A percentile compares a stretch with the other conserved stretches of the same genome.
Evolutionary conservation across 2,888 invertebrate species (phyloP).

Genomic region (Pseudoips prasinana): DNA sequence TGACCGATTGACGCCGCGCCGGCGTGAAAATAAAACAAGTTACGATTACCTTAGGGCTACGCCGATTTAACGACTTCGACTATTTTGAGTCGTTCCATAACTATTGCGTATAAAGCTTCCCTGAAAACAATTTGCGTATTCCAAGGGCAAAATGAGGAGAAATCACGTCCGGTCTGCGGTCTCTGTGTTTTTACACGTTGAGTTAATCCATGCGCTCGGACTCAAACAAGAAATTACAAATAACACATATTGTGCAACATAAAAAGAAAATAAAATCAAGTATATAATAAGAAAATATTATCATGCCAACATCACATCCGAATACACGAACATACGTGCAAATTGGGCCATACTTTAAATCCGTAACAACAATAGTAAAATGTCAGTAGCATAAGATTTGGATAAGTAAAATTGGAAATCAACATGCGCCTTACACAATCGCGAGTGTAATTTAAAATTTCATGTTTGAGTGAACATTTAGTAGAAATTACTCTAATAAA

Average conservation of each 20-base stretch:
- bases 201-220: slow-evolving; percentile 54
- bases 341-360: no score
- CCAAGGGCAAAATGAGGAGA: no score
- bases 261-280: slow-evolving; percentile 30
- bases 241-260: slow-evolving; percentile 44
- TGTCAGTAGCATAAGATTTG: no score
- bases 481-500: slow-evolving; percentile 29
- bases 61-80: background rate
- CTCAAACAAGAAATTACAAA: slow-evolving; percentile 73
- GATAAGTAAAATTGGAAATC: background rate
- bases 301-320: slow-evolving; percentile 34
- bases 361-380: no score
- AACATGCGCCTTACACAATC: slow-evolving; percentile 24
- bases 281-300: slow-evolving; percentile 17
- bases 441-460: slow-evolving; percentile 47
- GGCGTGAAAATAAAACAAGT: slow-evolving; percentile 17
- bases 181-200: slow-evolving; percentile 24
- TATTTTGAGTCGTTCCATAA: no score
- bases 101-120: no score
- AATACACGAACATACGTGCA: no score
- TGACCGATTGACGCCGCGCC: slow-evolving; percentile 3
- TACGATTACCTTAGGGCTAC: slow-evolving; percentile 12
- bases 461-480: slow-evolving; percentile 63
- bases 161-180: slow-evolving; percentile 26
- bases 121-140: no score